phyloP scores from a whole-genome alignment of 2,888 invertebrate genomes.

The Caenorhabditis sp. region DNA sequence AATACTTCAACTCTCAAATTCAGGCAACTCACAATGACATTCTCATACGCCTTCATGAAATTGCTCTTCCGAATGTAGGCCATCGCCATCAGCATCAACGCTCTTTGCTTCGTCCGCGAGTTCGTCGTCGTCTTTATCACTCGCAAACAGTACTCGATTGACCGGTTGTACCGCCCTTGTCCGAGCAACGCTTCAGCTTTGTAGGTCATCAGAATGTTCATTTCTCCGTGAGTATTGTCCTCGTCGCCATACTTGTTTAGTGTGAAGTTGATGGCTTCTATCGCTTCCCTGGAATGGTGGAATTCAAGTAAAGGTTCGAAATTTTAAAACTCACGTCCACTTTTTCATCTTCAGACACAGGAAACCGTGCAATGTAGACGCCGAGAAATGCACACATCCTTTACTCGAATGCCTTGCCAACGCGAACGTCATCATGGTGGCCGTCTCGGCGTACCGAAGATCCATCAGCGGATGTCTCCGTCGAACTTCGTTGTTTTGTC shows the following conservation, averaged over 20 bases:
- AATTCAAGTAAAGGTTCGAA: neutral
- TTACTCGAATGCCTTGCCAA: constrained; percentile 36
- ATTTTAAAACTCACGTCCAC: constrained; percentile 33
- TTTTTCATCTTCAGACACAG: constrained; percentile 45
- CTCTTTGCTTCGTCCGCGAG: constrained; percentile 22
- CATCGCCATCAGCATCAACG: constrained; percentile 47
- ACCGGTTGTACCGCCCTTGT: constrained; percentile 35
- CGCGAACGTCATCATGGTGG: constrained; percentile 37
- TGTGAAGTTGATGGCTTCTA: constrained; percentile 22
- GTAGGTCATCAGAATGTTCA: constrained; percentile 29
- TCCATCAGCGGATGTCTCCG: constrained; percentile 49
- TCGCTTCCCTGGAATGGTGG: constrained; percentile 30
- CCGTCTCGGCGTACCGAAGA: constrained; percentile 37
- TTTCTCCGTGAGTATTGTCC: constrained; percentile 13
- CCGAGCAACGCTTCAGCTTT: constrained; percentile 49
- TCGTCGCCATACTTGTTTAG: constrained; percentile 11
- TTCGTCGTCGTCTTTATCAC: neutral
- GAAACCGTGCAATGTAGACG: constrained; percentile 20
- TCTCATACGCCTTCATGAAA: constrained; percentile 28
- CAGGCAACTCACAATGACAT: constrained; percentile 44
- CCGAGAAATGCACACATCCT: constrained; percentile 26
- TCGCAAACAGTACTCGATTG: constrained; percentile 46
- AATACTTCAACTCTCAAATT: too few relatives aligned
- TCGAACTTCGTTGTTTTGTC: constrained; percentile 23
- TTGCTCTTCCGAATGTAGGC: constrained; percentile 52